Conservation (phyloP, 2,797 vertebrate species). For the Anguilla pacifica region DNA sequence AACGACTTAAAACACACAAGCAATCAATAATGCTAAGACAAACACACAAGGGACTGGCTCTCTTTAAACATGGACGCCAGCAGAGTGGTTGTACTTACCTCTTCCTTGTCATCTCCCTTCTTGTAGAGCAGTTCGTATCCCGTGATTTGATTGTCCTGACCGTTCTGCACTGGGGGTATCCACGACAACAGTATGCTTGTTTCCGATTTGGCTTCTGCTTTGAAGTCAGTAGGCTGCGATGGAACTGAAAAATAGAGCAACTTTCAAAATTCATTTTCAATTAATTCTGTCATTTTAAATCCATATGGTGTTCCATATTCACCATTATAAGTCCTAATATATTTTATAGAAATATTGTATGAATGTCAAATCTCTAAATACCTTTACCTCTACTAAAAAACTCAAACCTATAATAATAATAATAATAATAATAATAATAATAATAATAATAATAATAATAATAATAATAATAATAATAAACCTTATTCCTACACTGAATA, state of each 20-base stretch:
- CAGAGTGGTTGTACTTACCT: conserved; percentile 72
- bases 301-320: not conserved
- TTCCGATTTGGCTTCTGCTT: conserved; percentile 97
- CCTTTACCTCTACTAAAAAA: not conserved
- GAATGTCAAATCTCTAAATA: not conserved
- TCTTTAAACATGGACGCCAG: not conserved
- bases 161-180: conserved; percentile 83
- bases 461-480: not conserved
- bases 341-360: not conserved
- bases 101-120: conserved; percentile 91
- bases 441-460: not conserved
- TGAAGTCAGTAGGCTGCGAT: conserved; percentile 93
- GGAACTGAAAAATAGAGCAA: conserved; percentile 76
- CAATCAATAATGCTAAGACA: not conserved
- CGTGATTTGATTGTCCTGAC: conserved; percentile 90
- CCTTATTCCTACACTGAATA: not conserved
- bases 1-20: not conserved
- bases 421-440: not conserved
- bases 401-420: not conserved
- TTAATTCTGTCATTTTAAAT: not conserved
- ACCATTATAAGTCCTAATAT: not conserved
- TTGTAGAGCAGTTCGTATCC: conserved; percentile 95
- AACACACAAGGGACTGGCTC: not conserved
- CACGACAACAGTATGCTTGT: conserved; percentile 95
- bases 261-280: conserved; percentile 34